A percentile compares a stretch with the other conserved stretches of the same genome.
Evolutionary conservation across 37 sponge, comb jelly and placozoan species (phyloP).

Genomic region (Bolinopsis microptera): DNA sequence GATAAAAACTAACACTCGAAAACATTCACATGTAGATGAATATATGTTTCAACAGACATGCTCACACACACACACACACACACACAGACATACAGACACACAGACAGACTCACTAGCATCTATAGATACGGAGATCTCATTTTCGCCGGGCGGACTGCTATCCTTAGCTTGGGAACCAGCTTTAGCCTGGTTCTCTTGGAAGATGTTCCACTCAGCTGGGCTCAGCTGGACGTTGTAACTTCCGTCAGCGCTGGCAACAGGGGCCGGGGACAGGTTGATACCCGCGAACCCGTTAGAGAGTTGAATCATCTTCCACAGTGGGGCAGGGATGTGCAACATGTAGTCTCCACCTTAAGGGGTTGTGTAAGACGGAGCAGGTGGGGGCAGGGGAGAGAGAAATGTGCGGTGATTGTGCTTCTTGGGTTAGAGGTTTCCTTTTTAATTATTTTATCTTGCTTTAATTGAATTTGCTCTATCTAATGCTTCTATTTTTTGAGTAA

Average conservation of each 20-base stretch:
- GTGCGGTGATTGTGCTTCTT: too few species aligned
- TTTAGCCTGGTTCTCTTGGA: slow-evolving; percentile 53
- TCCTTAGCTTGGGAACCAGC: background rate
- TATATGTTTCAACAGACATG: too few species aligned
- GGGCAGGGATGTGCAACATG: slow-evolving; percentile 22
- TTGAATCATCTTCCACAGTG: background rate
- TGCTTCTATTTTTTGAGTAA: too few species aligned
- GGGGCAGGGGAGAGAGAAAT: background rate
- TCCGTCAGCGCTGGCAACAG: background rate
- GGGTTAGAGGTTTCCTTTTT: too few species aligned
- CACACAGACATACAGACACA: too few species aligned
- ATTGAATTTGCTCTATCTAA: too few species aligned
- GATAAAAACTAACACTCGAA: too few species aligned
- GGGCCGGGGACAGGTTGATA: slow-evolving; percentile 8
- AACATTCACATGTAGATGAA: too few species aligned
- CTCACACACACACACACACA: too few species aligned
- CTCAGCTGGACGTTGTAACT: background rate
- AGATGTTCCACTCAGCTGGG: slow-evolving; percentile 13
- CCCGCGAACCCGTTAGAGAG: slow-evolving; percentile 10
- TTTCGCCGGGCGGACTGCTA: background rate
- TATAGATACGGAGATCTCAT: slow-evolving; percentile 8
- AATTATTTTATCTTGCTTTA: too few species aligned
- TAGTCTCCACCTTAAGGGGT: slow-evolving; percentile 3
- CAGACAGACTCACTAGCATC: slow-evolving; percentile 23
- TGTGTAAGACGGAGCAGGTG: background rate